These are phyloP conservation scores for Motacilla alba DNA, from an alignment of 2,113 vertebrate species.

Conservation along the genomic window DNA sequence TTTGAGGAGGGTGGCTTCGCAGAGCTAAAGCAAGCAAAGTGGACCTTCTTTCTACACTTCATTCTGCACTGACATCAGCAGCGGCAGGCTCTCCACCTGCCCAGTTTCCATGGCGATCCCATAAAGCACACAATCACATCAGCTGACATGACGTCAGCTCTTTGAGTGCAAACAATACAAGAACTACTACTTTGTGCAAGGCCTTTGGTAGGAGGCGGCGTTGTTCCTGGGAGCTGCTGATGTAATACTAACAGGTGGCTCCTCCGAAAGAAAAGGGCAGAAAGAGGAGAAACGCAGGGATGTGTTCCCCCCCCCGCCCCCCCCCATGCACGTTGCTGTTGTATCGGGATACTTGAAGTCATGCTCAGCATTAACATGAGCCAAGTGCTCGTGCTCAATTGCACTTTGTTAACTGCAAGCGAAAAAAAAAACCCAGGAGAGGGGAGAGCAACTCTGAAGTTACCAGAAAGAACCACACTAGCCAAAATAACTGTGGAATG, in stretches of 20 bases:
- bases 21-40: background rate
- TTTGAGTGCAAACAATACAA: slow-evolving; percentile 83
- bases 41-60: slow-evolving; percentile 62
- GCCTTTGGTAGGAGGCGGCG: slow-evolving; percentile 63
- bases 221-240: slow-evolving; percentile 72
- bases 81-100: slow-evolving; percentile 80
- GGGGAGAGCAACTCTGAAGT: background rate
- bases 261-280: background rate
- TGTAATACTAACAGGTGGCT: slow-evolving; percentile 86
- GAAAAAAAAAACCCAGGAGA: background rate
- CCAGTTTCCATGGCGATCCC: slow-evolving; percentile 73
- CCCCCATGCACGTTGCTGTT: background rate
- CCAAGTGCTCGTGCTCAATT: background rate
- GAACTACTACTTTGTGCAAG: slow-evolving; percentile 76
- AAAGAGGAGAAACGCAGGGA: background rate
- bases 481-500: background rate
- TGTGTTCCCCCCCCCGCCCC: background rate
- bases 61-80: slow-evolving; percentile 68
- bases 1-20: background rate
- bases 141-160: slow-evolving; percentile 82
- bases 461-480: slow-evolving; percentile 8
- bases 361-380: accelerated
- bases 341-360: background rate
- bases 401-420: background rate
- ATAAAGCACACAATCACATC: slow-evolving; percentile 83